Evolutionary conservation across 2,113 vertebrate species (phyloP).

Genomic region (Asarcornis scutulata): DNA sequence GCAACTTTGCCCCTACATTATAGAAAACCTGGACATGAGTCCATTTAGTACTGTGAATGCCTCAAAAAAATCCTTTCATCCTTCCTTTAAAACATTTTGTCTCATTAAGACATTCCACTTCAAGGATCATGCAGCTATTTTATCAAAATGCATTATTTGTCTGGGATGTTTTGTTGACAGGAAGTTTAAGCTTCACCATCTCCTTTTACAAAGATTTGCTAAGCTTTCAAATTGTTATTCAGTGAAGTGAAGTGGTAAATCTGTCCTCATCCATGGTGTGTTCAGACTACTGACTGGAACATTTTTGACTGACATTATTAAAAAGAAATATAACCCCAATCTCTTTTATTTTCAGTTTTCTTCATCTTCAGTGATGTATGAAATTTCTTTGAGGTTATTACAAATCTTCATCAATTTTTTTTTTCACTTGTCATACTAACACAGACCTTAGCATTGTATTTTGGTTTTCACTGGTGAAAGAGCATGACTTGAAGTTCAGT

Average conservation of each 20-base stretch:
- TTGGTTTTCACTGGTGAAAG: neutral
- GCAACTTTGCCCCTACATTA: neutral
- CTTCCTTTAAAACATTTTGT: constrained; percentile 24
- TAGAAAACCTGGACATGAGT: neutral
- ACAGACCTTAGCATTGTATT: neutral
- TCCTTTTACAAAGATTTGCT: constrained; percentile 42
- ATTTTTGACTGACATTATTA: constrained; percentile 63
- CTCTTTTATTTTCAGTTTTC: constrained; percentile 61
- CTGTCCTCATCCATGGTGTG: constrained; percentile 45
- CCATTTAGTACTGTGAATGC: neutral
- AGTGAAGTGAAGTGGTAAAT: constrained; percentile 75
- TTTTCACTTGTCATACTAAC: neutral
- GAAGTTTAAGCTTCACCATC: constrained; percentile 37
- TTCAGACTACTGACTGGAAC: constrained; percentile 58
- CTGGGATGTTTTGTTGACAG: constrained; percentile 17
- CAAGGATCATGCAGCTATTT: constrained; percentile 31
- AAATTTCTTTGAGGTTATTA: constrained; percentile 71
- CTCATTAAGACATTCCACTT: constrained; percentile 53
- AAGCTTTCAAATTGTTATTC: constrained; percentile 66
- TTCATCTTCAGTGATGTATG: constrained; percentile 69
- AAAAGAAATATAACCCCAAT: constrained; percentile 57
- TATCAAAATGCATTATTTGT: constrained; percentile 47
- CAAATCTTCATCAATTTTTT: constrained; percentile 54
- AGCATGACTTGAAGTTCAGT: neutral
- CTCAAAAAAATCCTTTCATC: neutral